Evolutionary conservation across 2,797 vertebrate species (phyloP).

Genomic region (Poecilia picta): DNA sequence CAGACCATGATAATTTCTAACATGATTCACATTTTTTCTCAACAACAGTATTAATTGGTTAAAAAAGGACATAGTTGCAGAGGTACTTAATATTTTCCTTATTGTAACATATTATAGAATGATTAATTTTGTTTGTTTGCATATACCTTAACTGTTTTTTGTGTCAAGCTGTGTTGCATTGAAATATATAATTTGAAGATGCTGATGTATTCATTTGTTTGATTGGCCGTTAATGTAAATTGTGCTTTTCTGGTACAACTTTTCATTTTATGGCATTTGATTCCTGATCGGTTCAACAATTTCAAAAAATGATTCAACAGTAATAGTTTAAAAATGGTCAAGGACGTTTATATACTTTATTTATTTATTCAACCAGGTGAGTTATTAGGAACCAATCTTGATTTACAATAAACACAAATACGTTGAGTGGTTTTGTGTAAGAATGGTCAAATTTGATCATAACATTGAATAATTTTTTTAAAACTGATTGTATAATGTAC

Average conservation of each 20-base stretch:
- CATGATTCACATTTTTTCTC: not conserved
- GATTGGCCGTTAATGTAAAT: not conserved
- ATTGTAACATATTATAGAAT: not conserved
- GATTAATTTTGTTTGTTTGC: not conserved
- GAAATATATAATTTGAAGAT: not conserved
- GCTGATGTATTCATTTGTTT: not conserved
- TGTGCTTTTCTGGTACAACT: not conserved
- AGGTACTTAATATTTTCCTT: not conserved
- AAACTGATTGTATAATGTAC: not conserved
- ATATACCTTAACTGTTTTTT: not conserved
- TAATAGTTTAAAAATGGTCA: not conserved
- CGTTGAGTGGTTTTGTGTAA: not conserved
- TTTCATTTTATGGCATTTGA: not conserved
- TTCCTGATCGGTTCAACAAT: not conserved
- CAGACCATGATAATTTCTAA: not conserved
- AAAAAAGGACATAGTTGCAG: not conserved
- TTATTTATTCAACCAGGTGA: no score
- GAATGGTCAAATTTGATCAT: not conserved
- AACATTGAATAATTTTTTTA: not conserved
- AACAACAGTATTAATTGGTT: no score
- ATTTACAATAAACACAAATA: no score
- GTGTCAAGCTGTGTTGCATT: no score
- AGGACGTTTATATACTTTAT: no score
- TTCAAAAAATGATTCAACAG: not conserved
- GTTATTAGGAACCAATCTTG: no score